These are phyloP conservation scores for Aphodius granarius DNA, from an alignment of 2,888 invertebrate genomes.

Conservation along the genomic window DNA sequence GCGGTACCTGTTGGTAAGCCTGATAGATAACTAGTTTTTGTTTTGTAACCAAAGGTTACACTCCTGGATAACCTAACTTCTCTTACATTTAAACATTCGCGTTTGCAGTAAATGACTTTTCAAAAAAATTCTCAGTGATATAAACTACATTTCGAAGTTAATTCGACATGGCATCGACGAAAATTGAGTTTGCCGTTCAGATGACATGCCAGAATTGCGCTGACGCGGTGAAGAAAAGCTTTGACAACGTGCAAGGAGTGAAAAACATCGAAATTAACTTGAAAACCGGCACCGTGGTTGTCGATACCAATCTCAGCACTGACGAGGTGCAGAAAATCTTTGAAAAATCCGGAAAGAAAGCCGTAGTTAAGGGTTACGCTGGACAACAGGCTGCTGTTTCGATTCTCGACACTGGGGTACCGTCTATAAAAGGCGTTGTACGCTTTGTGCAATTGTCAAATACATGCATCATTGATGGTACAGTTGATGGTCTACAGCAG, in stretches of 20 bases:
- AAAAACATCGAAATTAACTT: conserved; percentile 58
- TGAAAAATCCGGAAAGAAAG: conserved; percentile 66
- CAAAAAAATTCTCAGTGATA: neutral
- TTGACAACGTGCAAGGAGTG: conserved; percentile 55
- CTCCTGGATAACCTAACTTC: neutral
- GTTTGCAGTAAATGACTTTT: neutral
- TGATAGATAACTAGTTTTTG: neutral
- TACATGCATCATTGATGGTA: conserved; percentile 77
- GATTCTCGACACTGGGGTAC: conserved; percentile 60
- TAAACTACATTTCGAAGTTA: neutral
- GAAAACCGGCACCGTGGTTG: conserved; percentile 67
- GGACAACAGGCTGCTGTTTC: conserved; percentile 73
- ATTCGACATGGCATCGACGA: conserved; percentile 45
- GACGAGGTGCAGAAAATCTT: conserved; percentile 58
- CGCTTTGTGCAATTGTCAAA: conserved; percentile 69
- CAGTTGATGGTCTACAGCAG: conserved; percentile 74
- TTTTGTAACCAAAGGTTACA: neutral
- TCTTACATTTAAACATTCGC: neutral
- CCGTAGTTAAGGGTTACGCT: conserved; percentile 80
- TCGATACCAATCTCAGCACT: conserved; percentile 68
- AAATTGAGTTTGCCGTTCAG: conserved; percentile 70
- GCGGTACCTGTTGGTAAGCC: neutral
- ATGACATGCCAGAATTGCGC: conserved; percentile 63
- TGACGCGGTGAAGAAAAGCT: conserved; percentile 53
- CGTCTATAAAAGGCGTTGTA: conserved; percentile 69